Evolutionary conservation across 2,888 invertebrate genomes (phyloP).

Genomic region (Pegoplata infirma): DNA sequence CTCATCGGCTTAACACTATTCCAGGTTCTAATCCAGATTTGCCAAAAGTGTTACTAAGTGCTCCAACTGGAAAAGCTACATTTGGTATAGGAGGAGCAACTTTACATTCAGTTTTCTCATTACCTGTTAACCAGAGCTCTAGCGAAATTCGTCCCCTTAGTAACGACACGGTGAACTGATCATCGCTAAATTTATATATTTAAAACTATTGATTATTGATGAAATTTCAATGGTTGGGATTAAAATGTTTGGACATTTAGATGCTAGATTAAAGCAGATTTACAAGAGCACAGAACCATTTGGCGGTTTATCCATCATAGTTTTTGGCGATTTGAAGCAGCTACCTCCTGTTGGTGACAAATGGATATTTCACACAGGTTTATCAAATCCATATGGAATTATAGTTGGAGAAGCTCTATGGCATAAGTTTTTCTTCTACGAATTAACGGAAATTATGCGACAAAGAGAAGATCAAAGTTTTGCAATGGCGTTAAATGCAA

Average conservation of each 20-base stretch:
- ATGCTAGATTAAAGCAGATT: constrained; percentile 2
- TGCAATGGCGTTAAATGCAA: neutral
- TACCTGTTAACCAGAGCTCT: neutral
- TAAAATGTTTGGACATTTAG: neutral
- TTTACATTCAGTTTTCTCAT: neutral
- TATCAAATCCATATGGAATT: neutral
- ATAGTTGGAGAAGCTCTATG: neutral
- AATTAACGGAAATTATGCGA: too few relatives aligned
- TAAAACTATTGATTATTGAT: constrained; percentile 6
- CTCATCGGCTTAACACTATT: too few relatives aligned
- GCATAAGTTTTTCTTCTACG: neutral
- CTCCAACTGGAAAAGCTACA: too few relatives aligned
- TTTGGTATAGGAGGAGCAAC: too few relatives aligned
- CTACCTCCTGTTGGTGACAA: constrained; percentile 23
- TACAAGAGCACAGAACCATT: neutral
- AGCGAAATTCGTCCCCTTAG: too few relatives aligned
- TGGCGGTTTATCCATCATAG: constrained; percentile 10
- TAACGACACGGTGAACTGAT: too few relatives aligned
- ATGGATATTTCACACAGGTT: neutral
- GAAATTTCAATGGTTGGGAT: constrained; percentile 21
- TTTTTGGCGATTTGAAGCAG: too few relatives aligned
- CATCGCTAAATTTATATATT: too few relatives aligned
- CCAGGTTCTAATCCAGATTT: too few relatives aligned
- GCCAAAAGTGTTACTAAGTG: too few relatives aligned
- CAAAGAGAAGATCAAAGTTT: neutral